Evolutionary conservation across 2,888 invertebrate species (phyloP), one percentile per base, ranked within the genome.

Genomic region (Lordiphosa andalusiaca): DNA sequence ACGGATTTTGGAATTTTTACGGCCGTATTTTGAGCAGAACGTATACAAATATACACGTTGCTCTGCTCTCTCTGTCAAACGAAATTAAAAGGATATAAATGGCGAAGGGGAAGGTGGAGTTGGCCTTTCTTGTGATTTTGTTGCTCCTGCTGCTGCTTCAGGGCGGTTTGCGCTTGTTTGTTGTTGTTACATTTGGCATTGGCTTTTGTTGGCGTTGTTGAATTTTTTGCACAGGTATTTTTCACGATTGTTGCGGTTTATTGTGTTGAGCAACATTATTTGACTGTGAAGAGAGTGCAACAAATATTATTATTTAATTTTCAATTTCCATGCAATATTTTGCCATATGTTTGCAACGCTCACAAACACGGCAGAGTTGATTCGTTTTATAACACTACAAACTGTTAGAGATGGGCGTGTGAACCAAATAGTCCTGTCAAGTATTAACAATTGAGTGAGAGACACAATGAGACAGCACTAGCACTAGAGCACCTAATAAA

Each of bases 1-100:
- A 73, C 77, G 80, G 88, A 75, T 66, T 88, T 87, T 55, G 88
- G 88, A 88, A 87, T 88, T 86, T 87, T 81, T 78, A 70, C 80
- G 72, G 83, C 77, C 70, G 76, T 77, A 40, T 56, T 64, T 53
- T 53, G 60, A 67, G 57, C 44, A 44, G 33, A 33, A 78, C 80
- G 74, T 74, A 67, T 71, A 30, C 25, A 6, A 38, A 25, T 38
- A 16, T 48, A 46, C 41, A 52, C 53, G 53, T 53, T 44, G 53
- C 53, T 52, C 39, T 61, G 61, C 35, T 48, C 53, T 58, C 78
- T 61, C 53, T 58, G 59, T 42, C 57, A 55, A 73, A 73, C 55
- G 67, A 57, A 71, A 61, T 36, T 36, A 47, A 56, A 54, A 61
- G 37, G 16, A 46, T 35, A 55, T 51, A 41, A 40, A 39, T 9